phyloP scores from a whole-genome alignment of 2,797 vertebrate species.

The Falco concolor region DNA sequence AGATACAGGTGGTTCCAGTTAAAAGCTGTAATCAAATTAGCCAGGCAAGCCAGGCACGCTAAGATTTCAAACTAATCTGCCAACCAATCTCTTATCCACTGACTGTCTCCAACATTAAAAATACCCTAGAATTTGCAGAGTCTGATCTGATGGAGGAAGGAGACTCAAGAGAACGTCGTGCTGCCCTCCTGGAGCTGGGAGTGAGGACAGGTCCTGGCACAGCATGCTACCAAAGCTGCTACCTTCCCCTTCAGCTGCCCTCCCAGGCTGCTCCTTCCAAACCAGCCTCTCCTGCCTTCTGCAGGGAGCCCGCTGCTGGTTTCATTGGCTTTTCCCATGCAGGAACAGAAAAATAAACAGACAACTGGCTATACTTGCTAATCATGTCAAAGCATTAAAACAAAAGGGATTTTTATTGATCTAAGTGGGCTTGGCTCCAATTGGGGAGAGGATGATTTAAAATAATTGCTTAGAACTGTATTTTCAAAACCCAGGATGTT shows the following conservation, averaged over 20 bases:
- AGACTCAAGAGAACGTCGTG: not conserved
- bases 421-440: not conserved
- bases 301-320: not conserved
- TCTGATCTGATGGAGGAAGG: not conserved
- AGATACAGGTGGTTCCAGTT: conserved; percentile 46
- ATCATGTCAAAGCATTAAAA: not conserved
- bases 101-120: not conserved
- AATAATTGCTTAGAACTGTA: not conserved
- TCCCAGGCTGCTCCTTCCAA: not conserved
- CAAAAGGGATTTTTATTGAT: not conserved
- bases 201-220: not conserved
- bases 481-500: not conserved
- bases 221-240: fast-evolving
- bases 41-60: not conserved
- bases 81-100: not conserved
- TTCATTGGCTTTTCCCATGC: not conserved
- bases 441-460: not conserved
- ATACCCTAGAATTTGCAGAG: not conserved
- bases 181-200: not conserved
- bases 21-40: conserved; percentile 41
- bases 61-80: not conserved
- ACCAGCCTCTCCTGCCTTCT: not conserved
- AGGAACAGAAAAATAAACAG: not conserved
- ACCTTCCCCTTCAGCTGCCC: not conserved
- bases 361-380: not conserved